Base-by-base conservation (phyloP, 2,113 vertebrate species). In the Lipotes vexillifer region DNA sequence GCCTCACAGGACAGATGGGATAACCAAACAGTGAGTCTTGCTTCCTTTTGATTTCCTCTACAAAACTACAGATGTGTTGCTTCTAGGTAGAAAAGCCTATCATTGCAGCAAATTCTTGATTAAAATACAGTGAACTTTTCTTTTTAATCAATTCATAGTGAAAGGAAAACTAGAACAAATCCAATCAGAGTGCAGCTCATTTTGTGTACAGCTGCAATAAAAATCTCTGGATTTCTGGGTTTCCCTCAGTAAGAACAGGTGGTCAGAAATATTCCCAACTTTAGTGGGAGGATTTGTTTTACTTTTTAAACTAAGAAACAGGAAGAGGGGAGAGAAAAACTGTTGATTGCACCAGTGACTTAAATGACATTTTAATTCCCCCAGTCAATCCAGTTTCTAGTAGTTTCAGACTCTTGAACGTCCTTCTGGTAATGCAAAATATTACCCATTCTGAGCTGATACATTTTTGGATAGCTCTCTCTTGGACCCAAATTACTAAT, bases 81-180 rank as follows among this genome's bases (percentile, higher is more conserved):
- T 92, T 94, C 59, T 91, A 80, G 29, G 59, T 82, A 92, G n/a
- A 96, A 75, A 80, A n/a, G 59, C 55, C 31, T 36, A 72, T 71
- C 29, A 15, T 7, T 61, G 25, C 49, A 80, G 55, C 52, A 84
- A 87, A 96, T 87, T 77, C 33, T 94, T 90, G 78, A 61, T 95
- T 96, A 83, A 95, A 52, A 75, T 83, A 92, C 0, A 41, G 57
- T 55, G 36, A 83, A n/a, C 68, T 85, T 86, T 93, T 86, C 52
- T 82, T 94, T 90, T 97, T 38, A 94, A 93, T 92, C 63, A 94
- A 66, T 75, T 94, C 71, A 31, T 75, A 66, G 49, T 69, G 71
- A 44, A 92, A 83, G 78, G 74, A 86, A 97, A 96, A 83, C 82
- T 90, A 93, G 89, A 96, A 71, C 90, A 96, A 78, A 95, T 71